Conservation (phyloP, 2,113 vertebrate genomes). For the Thermophis baileyi region DNA sequence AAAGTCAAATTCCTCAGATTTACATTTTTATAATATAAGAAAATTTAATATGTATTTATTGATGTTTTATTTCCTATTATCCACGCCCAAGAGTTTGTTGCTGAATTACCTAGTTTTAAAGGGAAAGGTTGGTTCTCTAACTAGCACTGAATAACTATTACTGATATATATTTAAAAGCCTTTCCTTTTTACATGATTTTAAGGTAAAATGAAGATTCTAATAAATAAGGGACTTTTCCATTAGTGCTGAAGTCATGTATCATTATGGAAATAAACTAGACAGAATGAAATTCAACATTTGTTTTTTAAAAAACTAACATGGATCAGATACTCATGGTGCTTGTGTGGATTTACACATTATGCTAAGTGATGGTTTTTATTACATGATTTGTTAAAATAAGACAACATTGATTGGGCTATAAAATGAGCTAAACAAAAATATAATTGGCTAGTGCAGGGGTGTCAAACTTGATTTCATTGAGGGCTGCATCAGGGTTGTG, state of each 20-base stretch:
- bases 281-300: not conserved
- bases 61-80: not conserved
- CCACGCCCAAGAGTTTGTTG: not conserved
- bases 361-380: not conserved
- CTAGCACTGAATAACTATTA: not conserved
- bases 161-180: not conserved
- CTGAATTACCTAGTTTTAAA: not conserved
- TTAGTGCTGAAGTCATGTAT: not conserved
- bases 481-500: too few species aligned
- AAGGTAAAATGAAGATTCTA: not conserved
- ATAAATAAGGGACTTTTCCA: not conserved
- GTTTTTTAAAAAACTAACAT: not conserved
- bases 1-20: not conserved
- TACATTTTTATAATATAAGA: not conserved
- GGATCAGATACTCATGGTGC: not conserved
- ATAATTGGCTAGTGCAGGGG: not conserved
- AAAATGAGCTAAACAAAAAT: not conserved
- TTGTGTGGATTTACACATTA: not conserved
- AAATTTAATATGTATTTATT: not conserved
- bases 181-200: not conserved
- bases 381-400: not conserved
- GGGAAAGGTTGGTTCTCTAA: not conserved
- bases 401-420: not conserved
- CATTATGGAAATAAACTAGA: not conserved
- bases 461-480: too few species aligned